phyloP scores from a whole-genome alignment of 2,113 vertebrate species.

The Abramis brama region DNA sequence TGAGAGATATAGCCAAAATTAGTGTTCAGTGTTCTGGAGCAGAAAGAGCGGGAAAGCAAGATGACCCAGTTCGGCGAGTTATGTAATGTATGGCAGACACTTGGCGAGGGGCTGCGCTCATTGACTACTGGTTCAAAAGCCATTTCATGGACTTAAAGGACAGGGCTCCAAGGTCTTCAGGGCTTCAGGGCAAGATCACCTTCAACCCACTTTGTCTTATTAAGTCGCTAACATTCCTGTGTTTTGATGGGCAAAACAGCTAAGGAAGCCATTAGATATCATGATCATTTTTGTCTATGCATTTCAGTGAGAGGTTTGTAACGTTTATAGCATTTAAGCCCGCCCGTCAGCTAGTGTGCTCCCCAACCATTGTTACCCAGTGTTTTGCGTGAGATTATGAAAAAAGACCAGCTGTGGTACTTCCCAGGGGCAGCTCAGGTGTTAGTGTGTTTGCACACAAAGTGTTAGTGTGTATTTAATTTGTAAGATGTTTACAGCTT shows the following conservation, averaged over 20 bases:
- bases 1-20: neutral
- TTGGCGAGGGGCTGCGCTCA: slow-evolving; percentile 45
- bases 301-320: neutral
- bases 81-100: slow-evolving; percentile 64
- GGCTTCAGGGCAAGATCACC: slow-evolving; percentile 6
- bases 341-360: neutral
- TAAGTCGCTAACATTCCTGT: neutral
- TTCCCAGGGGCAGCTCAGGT: slow-evolving; percentile 10
- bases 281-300: neutral
- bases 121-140: slow-evolving; percentile 58
- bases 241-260: slow-evolving; percentile 14
- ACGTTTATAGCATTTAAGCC: neutral
- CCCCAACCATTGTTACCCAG: neutral
- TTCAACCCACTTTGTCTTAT: neutral
- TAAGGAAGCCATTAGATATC: neutral
- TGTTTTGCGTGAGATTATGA: neutral
- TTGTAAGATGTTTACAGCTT: slow-evolving; percentile 11
- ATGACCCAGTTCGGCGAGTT: slow-evolving; percentile 70
- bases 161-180: slow-evolving; percentile 43
- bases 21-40: slow-evolving; percentile 31
- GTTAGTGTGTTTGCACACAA: slow-evolving; percentile 31
- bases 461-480: slow-evolving; percentile 18
- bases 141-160: slow-evolving; percentile 60
- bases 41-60: slow-evolving; percentile 58
- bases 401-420: slow-evolving; percentile 13